These are phyloP conservation scores for Diadumene lineata DNA, from an alignment of 92 coral and sea anemone species.

Conservation along the genomic window DNA sequence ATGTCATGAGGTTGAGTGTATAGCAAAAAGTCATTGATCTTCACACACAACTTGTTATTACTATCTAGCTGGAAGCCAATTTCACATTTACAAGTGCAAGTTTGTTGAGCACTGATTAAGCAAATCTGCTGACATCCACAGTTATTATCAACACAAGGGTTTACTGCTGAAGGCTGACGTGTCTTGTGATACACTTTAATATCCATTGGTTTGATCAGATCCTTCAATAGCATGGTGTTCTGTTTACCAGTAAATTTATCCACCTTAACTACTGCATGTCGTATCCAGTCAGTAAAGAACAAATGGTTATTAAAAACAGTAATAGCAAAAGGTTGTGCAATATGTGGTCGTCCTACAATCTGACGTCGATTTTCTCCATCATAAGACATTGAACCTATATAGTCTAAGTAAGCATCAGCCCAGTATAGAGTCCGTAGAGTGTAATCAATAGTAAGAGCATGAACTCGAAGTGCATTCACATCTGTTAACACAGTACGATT, in stretches of 20 bases:
- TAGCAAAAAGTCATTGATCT: slow-evolving; percentile 57
- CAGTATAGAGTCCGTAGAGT: slow-evolving; percentile 76
- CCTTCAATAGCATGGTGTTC: slow-evolving; percentile 33
- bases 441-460: slow-evolving; percentile 85
- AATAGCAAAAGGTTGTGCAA: slow-evolving; percentile 87
- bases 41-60: slow-evolving; percentile 61
- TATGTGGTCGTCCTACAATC: slow-evolving; percentile 59
- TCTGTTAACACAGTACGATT: slow-evolving; percentile 47
- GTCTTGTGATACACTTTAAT: slow-evolving; percentile 76
- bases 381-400: slow-evolving; percentile 65
- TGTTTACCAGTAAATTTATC: slow-evolving; percentile 67
- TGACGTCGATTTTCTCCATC: slow-evolving; percentile 61
- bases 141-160: slow-evolving; percentile 61
- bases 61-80: slow-evolving; percentile 58
- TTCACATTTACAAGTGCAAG: slow-evolving; percentile 78
- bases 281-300: slow-evolving; percentile 85
- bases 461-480: slow-evolving; percentile 69
- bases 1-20: slow-evolving; percentile 75
- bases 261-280: slow-evolving; percentile 75
- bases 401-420: slow-evolving; percentile 77
- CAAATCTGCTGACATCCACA: slow-evolving; percentile 83
- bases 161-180: slow-evolving; percentile 68
- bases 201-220: slow-evolving; percentile 81
- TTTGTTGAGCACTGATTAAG: slow-evolving; percentile 51
- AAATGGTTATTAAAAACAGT: slow-evolving; percentile 67